Base-by-base conservation (phyloP, 2,113 vertebrate genomes). In the Plecotus auritus region DNA sequence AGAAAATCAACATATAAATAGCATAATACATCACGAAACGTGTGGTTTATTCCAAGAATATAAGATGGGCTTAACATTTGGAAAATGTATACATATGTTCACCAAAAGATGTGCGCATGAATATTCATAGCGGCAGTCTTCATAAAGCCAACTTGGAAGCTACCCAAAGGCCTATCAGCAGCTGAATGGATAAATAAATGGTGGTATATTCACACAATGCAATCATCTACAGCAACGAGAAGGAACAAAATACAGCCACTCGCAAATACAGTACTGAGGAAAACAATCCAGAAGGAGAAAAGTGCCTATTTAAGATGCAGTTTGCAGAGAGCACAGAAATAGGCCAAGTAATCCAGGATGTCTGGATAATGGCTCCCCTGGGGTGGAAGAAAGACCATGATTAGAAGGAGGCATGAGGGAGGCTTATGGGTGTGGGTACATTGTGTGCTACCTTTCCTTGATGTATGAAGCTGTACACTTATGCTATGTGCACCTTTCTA, bases 51-150 rank as follows among this genome's bases (percentile, higher is more conserved):
- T 97, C 96, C 93, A 97, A 92, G 87, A 95, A 93, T 95, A 67
- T 96, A 95, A 97, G 95, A 86, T 95, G 37, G 45, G 69, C 88
- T 97, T 96, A 96, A 80, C 96, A 97, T 97, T 97, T 97, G 95
- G 95, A 95, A 96, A 97, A 94, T 66, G 78, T 86, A 93, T 95
- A 85, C 96, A 97, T 97, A 96, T 95, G 96, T 95, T 97, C 96
- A 93, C 91, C 84, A 92, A 95, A 97, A 96, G 92, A 97, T 37
- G 9, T 92, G 81, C 17, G 22, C 83, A 97, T 97, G 96, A 97
- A 97, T 97, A 97, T 97, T 97, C 96, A 97, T 93, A 86, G 69
- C 26, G 59, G 42, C 88, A 85, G 80, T 61, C 76, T 89, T 92
- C 96, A 76, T 95, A 93, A 97, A 93, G 88, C 82, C 85, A 94